Evolutionary conservation across 1,140 invertebrate genomes (phyloP).

Genomic region (Zaprionus lachaisei): DNA sequence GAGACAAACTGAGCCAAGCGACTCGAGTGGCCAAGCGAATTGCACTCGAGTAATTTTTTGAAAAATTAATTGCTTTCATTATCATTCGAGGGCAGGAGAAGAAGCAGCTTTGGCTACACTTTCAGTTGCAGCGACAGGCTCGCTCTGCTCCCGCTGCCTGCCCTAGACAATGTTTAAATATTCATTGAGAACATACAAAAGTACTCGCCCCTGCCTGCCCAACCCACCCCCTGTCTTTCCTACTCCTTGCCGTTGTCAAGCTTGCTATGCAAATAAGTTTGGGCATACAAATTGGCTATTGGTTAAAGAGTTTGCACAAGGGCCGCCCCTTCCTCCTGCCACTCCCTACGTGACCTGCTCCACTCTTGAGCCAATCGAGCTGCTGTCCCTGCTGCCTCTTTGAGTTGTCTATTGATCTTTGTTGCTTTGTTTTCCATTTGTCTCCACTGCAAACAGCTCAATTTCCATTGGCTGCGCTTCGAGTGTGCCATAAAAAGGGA

Average conservation of each 20-base stretch:
- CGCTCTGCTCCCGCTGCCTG: constrained; percentile 2
- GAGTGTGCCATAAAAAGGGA: constrained; percentile 56
- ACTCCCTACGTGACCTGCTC: constrained; percentile 20
- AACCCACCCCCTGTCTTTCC: not conserved
- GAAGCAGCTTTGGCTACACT: constrained; percentile 16
- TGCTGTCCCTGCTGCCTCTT: constrained; percentile 38
- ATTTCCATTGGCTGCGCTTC: constrained; percentile 64
- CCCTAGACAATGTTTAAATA: constrained; percentile 65
- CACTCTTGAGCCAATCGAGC: constrained; percentile 47
- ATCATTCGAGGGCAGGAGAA: constrained; percentile 52
- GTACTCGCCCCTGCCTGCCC: not conserved
- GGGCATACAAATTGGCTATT: constrained; percentile 75
- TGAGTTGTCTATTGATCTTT: constrained; percentile 73
- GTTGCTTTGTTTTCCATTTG: constrained; percentile 68
- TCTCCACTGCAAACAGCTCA: constrained; percentile 70
- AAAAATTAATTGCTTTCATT: constrained; percentile 80
- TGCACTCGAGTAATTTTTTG: constrained; percentile 62
- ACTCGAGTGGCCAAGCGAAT: constrained; percentile 60
- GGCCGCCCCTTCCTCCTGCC: not conserved
- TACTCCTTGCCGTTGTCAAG: constrained; percentile 31
- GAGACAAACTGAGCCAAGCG: constrained; percentile 36
- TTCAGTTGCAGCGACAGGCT: constrained; percentile 13
- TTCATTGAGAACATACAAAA: constrained; percentile 58
- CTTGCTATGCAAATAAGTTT: constrained; percentile 72
- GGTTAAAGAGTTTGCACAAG: constrained; percentile 39